Conservation (phyloP, 2,797 vertebrate genomes). For the Australoheros facetus region DNA sequence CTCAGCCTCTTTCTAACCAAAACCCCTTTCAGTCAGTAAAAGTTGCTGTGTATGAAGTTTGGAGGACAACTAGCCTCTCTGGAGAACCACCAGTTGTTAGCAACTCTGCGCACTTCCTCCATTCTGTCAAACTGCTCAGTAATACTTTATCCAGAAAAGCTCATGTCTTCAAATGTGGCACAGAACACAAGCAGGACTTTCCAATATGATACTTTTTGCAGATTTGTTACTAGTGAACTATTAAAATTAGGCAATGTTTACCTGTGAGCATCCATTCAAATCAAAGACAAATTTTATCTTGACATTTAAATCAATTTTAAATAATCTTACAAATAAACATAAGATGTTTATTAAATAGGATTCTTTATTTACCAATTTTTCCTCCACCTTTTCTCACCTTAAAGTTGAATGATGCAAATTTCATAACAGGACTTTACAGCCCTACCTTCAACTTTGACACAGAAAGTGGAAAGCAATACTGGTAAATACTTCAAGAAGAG, state of each 20-base stretch:
- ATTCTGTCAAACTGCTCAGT: conserved; percentile 2
- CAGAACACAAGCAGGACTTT: neutral
- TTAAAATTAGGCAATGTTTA: neutral
- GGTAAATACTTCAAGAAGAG: neutral
- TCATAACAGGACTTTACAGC: neutral
- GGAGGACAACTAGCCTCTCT: neutral
- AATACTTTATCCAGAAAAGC: neutral
- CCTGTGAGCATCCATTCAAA: neutral
- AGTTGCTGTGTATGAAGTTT: neutral
- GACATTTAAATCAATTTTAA: neutral
- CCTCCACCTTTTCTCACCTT: neutral
- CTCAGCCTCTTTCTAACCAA: neutral
- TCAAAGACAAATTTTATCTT: neutral
- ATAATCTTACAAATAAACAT: neutral
- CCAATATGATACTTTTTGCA: neutral
- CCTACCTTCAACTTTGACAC: neutral
- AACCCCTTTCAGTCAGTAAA: neutral
- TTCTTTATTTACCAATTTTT: neutral
- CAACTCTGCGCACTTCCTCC: neutral
- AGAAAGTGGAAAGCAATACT: neutral
- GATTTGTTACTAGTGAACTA: neutral
- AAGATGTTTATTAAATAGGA: no score
- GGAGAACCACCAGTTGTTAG: neutral
- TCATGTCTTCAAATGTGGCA: neutral
- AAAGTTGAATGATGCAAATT: neutral